phyloP scores from a whole-genome alignment of 2,113 vertebrate genomes.

The Parotia lawesii region DNA sequence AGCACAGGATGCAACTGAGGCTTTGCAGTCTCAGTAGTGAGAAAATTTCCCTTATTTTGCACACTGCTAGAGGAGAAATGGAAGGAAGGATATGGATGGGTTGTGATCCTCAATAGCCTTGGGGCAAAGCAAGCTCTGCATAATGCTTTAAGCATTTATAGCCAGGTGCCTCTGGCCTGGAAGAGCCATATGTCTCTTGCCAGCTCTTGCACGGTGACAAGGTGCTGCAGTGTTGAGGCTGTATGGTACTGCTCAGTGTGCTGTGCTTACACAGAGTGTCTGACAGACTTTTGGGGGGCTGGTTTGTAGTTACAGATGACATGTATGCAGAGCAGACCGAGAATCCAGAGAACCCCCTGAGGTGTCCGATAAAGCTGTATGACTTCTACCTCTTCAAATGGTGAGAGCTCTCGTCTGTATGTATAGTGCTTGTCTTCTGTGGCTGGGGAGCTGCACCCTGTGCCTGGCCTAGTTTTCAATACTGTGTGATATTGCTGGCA shows the following conservation, averaged over 20 bases:
- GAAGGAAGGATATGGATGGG: neutral
- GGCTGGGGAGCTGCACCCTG: neutral
- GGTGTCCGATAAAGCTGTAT: constrained; percentile 98
- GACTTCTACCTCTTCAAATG: constrained; percentile 99
- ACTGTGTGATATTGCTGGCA: neutral
- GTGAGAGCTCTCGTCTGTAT: constrained; percentile 66
- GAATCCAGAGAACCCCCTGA: constrained; percentile 95
- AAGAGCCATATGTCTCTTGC: neutral
- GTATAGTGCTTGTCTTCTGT: neutral
- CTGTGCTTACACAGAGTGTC: neutral
- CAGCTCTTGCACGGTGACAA: neutral
- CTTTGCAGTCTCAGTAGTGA: neutral
- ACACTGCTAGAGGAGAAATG: neutral
- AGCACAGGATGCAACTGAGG: neutral
- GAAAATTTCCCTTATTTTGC: neutral
- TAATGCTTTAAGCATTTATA: neutral
- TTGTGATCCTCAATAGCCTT: neutral
- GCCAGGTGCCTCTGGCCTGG: neutral
- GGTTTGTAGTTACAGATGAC: constrained; percentile 90
- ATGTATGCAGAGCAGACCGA: constrained; percentile 97
- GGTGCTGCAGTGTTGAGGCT: neutral
- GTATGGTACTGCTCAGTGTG: neutral
- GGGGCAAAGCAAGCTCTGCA: neutral
- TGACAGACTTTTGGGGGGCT: constrained; percentile 23
- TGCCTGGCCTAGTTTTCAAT: neutral